phyloP scores from a whole-genome alignment of 2,797 vertebrate species.

The Remorina albescens region DNA sequence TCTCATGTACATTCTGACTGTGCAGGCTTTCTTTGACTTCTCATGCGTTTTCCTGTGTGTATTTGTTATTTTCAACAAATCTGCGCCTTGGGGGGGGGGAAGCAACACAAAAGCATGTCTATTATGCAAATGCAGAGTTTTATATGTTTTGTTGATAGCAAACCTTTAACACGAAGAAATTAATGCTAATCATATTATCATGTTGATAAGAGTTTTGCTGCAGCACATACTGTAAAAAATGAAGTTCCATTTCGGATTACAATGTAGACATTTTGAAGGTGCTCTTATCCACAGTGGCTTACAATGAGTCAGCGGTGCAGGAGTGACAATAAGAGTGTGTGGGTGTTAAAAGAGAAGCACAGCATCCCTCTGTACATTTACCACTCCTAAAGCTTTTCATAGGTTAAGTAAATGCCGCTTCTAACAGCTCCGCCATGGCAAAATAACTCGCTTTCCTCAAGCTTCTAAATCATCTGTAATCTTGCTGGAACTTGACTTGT shows the following conservation, averaged over 20 bases:
- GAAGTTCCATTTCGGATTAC: conserved; percentile 35
- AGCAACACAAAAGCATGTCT: background rate
- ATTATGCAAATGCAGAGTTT: background rate
- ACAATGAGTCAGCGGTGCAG: conserved; percentile 63
- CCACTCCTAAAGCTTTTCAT: conserved; percentile 40
- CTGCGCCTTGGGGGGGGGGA: background rate
- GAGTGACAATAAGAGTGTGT: conserved; percentile 66
- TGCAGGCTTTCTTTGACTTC: background rate
- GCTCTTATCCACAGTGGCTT: conserved; percentile 48
- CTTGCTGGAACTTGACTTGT: conserved; percentile 3
- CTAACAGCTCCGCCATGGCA: conserved; percentile 14
- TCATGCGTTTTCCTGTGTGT: background rate
- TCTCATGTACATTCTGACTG: conserved; percentile 22
- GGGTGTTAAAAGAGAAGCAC: conserved; percentile 62
- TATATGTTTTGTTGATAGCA: conserved; percentile 9
- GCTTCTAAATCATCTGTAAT: conserved; percentile 23
- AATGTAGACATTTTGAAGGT: conserved; percentile 36
- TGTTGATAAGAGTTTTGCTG: conserved; percentile 17
- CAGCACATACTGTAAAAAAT: conserved; percentile 4
- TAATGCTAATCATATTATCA: too few relatives aligned
- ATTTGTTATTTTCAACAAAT: conserved; percentile 30
- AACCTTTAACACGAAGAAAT: conserved; percentile 6
- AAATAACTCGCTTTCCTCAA: conserved; percentile 19
- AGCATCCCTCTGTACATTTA: conserved; percentile 58
- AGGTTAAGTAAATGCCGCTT: conserved; percentile 47